Conservation (phyloP, 2,888 invertebrate species). For the Archaeoteleia sp. region DNA sequence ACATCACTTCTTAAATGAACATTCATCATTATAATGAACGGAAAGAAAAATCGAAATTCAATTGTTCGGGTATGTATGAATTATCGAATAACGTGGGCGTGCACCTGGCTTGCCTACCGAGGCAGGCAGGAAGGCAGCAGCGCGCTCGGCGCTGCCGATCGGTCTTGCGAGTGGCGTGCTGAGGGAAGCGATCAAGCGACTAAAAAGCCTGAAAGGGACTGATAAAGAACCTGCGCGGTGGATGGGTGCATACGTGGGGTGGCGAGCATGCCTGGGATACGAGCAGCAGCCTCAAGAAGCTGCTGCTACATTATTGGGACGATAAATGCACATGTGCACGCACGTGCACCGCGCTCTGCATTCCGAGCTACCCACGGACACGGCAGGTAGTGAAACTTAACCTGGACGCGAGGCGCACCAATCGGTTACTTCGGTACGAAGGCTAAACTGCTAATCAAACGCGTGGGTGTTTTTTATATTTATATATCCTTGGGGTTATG, state of each 20-base stretch:
- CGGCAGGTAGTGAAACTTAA: constrained; percentile 60
- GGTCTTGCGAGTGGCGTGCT: constrained; percentile 3
- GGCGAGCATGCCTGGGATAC: constrained; percentile 15
- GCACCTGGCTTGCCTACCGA: constrained; percentile 47
- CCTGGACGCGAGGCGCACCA: constrained; percentile 26
- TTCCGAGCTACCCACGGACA: constrained; percentile 60
- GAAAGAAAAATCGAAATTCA: constrained; percentile 18
- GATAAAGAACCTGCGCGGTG: constrained; percentile 29
- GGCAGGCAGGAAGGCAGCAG: constrained; percentile 6
- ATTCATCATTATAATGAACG: constrained; percentile 23
- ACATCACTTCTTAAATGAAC: constrained; percentile 15
- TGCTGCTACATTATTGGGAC: constrained; percentile 52
- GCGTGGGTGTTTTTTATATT: constrained; percentile 43
- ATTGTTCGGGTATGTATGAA: constrained; percentile 53
- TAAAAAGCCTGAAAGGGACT: constrained; percentile 6
- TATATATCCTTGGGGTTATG: constrained; percentile 7
- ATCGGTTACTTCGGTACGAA: constrained; percentile 29
- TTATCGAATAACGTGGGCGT: constrained; percentile 62
- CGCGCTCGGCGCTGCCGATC: constrained; percentile 3
- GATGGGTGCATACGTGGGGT: constrained; percentile 16
- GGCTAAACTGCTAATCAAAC: constrained; percentile 26
- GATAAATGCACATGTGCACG: constrained; percentile 54
- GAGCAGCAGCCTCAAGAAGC: constrained; percentile 35
- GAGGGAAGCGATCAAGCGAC: constrained; percentile 16
- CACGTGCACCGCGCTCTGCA: constrained; percentile 54